Evolutionary conservation across 2,888 invertebrate genomes (phyloP).

Genomic region (Amiota mariae): DNA sequence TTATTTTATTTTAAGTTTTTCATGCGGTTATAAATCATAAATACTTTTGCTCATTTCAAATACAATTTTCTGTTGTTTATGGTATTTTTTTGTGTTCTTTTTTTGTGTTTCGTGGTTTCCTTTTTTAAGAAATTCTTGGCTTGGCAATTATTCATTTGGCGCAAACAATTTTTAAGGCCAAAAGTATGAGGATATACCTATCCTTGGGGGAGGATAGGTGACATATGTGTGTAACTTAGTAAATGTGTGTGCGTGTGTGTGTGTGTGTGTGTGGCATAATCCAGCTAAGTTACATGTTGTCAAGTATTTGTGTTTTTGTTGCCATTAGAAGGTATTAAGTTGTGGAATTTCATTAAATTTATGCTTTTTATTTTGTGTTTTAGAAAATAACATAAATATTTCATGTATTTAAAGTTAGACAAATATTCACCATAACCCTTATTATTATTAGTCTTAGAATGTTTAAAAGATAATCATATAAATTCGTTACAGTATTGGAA

Average conservation of each 20-base stretch:
- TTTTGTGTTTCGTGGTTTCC: constrained; percentile 30
- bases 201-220: background rate
- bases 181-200: no score
- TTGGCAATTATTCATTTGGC: constrained; percentile 66
- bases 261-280: constrained; percentile 27
- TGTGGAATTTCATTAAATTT: no score
- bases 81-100: background rate
- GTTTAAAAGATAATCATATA: no score
- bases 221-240: constrained; percentile 1
- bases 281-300: constrained; percentile 1
- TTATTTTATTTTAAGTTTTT: constrained; percentile 28
- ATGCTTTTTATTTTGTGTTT: no score
- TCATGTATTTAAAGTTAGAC: no score
- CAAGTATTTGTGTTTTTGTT: constrained; percentile 13
- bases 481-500: no score
- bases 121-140: constrained; percentile 54
- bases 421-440: no score
- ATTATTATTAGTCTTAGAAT: no score
- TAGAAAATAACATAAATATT: no score
- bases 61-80: constrained; percentile 47
- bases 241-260: constrained; percentile 11
- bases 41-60: constrained; percentile 63
- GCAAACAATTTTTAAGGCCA: background rate
- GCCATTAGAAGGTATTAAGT: background rate
- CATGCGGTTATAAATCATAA: constrained; percentile 59